These are phyloP conservation scores for Lepeophtheirus nordmannii DNA, from an alignment of 2,888 invertebrate genomes.

Conservation along the genomic window DNA sequence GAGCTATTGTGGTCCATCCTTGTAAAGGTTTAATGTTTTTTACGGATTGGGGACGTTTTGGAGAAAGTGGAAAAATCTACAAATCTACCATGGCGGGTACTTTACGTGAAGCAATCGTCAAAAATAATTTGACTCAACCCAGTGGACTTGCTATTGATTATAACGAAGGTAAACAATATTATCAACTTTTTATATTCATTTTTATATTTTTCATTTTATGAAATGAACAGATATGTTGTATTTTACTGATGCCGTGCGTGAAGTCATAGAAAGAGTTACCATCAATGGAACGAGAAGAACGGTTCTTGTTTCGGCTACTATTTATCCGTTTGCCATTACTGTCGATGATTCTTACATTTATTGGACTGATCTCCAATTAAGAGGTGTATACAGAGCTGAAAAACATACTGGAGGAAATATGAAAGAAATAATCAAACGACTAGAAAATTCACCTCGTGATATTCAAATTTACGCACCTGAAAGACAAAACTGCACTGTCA, in stretches of 20 bases:
- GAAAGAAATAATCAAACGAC: conserved; percentile 77
- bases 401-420: conserved; percentile 91
- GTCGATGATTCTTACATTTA: conserved; percentile 79
- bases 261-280: conserved; percentile 83
- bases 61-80: conserved; percentile 82
- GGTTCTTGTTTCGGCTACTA: conserved; percentile 66
- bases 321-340: conserved; percentile 87
- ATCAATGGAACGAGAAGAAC: conserved; percentile 73
- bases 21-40: conserved; percentile 83
- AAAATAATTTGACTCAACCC: conserved; percentile 78
- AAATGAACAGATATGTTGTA: conserved; percentile 43
- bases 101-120: conserved; percentile 67
- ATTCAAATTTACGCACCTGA: conserved; percentile 67
- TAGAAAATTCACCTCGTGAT: conserved; percentile 82
- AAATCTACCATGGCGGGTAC: conserved; percentile 93
- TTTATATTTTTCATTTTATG: too few species aligned
- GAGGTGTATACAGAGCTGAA: conserved; percentile 88
- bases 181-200: too few species aligned
- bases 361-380: conserved; percentile 83
- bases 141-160: conserved; percentile 91
- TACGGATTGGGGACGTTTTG: conserved; percentile 88
- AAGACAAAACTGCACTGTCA: conserved; percentile 60
- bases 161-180: conserved; percentile 44
- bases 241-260: conserved; percentile 61
- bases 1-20: conserved; percentile 89